These are phyloP conservation scores for Bombylius major DNA, from an alignment of 2,888 invertebrate species.

Conservation along the genomic window DNA sequence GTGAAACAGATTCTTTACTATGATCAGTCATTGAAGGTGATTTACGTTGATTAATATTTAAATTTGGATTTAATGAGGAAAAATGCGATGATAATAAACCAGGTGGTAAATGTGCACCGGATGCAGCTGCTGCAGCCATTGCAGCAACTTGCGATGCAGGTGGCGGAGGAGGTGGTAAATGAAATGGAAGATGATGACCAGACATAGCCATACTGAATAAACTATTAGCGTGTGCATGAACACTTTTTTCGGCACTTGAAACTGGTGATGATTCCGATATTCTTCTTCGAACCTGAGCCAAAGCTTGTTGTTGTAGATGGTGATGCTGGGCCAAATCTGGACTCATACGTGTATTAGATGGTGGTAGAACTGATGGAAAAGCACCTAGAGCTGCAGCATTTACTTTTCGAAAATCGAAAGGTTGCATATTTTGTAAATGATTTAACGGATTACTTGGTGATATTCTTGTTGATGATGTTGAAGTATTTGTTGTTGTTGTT, in stretches of 20 bases:
- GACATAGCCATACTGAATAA: conserved; percentile 49
- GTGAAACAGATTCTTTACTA: conserved; percentile 5
- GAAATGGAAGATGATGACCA: conserved; percentile 46
- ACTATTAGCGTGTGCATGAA: conserved; percentile 41
- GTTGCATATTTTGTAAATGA: conserved; percentile 88
- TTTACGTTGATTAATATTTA: conserved; percentile 15
- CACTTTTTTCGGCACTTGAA: conserved; percentile 25
- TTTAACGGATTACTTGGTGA: conserved; percentile 58
- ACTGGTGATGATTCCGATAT: conserved; percentile 38
- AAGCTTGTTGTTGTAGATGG: conserved; percentile 30
- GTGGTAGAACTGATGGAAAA: conserved; percentile 30
- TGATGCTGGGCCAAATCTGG: conserved; percentile 32
- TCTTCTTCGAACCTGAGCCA: conserved; percentile 40
- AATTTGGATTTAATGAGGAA: conserved; percentile 17
- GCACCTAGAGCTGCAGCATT: conserved; percentile 40
- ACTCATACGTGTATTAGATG: conserved; percentile 23
- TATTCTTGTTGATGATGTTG: conserved; percentile 14
- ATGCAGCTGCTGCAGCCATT: conserved; percentile 44
- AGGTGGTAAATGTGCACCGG: conserved; percentile 46
- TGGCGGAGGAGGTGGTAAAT: conserved; percentile 51
- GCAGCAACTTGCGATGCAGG: conserved; percentile 50
- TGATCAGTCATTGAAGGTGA: conserved; percentile 24
- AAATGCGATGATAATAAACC: conserved; percentile 47
- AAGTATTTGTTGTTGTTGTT: conserved; percentile 12
- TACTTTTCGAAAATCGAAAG: conserved; percentile 79